Conservation (phyloP, 1,140 invertebrate species). For the Scaptodrosophila lebanonensis region DNA sequence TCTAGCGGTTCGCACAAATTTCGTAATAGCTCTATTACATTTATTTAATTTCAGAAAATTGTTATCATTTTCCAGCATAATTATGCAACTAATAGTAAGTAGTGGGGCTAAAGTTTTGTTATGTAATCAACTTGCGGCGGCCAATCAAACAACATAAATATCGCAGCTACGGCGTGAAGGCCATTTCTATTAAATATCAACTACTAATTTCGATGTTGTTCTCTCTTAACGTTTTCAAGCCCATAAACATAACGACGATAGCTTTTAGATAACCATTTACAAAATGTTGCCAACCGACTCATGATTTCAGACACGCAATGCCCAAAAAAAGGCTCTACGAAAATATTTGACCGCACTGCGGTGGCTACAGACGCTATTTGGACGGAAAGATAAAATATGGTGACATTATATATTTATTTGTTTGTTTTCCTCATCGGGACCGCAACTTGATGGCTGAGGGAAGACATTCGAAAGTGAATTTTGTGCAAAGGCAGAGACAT, state of each 20-base stretch:
- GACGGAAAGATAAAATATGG: slow-evolving; percentile 7
- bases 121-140: slow-evolving; percentile 33
- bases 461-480: slow-evolving; percentile 61
- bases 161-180: slow-evolving; percentile 43
- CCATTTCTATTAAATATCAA: slow-evolving; percentile 48
- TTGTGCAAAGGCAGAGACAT: slow-evolving; percentile 38
- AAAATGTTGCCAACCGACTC: slow-evolving; percentile 6
- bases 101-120: slow-evolving; percentile 25
- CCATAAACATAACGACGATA: slow-evolving; percentile 28
- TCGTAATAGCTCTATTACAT: background rate
- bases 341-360: no score
- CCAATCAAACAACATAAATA: slow-evolving; percentile 1
- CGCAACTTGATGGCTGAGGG: background rate
- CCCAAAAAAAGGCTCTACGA: slow-evolving; percentile 25
- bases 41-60: slow-evolving; percentile 22
- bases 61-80: no score
- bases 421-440: slow-evolving; percentile 15
- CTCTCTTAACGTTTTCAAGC: slow-evolving; percentile 16
- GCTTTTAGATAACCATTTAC: slow-evolving; percentile 44
- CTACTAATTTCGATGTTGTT: slow-evolving; percentile 43
- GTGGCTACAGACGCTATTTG: no score
- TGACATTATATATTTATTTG: background rate
- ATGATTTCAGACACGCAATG: slow-evolving; percentile 51
- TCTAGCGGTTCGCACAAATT: no score
- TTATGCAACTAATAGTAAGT: no score